Base-by-base conservation (phyloP, 2,113 vertebrate species). In the Phoxinus phoxinus region DNA sequence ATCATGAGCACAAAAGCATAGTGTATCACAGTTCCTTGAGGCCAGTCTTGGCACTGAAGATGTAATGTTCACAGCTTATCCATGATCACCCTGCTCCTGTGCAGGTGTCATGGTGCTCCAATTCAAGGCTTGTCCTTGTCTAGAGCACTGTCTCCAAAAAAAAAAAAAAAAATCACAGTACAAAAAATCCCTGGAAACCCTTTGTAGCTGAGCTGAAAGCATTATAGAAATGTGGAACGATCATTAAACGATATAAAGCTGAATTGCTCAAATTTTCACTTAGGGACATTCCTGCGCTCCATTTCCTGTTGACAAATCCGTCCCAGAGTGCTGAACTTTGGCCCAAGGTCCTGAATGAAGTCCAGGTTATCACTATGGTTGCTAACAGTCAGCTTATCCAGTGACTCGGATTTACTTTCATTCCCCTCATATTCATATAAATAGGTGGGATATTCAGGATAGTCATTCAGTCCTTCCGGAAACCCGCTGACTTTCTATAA, bases 341-440 rank as follows among this genome's bases (percentile, higher is more conserved):
- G 91, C 25, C 91, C 94, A 84, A 96, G 80, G 25, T 92, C 15
- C 27, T 93, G 61, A 85, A 96, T 87, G 89, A 95, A 93, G 6
- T 89, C 86, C 0, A 84, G 30, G 2, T 91, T 88, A 0, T 93
- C 81, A 1, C 61, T 90, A 1, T 67, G 74, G 15, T 90, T 89
- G 0, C 2, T 25, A 12, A 85, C 0, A 4, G 93, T 89, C 17
- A 95, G 79, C 7, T 90, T 37, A 6, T 92, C 93, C 84, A 94
- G 83, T 17, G 92, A 95, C 1, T 81, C n/a, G 0, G 86, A 86
- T 11, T 0, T 44, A 69, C 93, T 94, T 4, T 75, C 90, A 0
- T 81, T 25, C 1, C 95, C 96, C 86, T 97, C 96, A 2, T 93
- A 92, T 0, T 25, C 21, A 3, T 93, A 96, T 21, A 61, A 1